phyloP scores from a whole-genome alignment of 2,113 vertebrate genomes.

The Campylomormyrus numenius region DNA sequence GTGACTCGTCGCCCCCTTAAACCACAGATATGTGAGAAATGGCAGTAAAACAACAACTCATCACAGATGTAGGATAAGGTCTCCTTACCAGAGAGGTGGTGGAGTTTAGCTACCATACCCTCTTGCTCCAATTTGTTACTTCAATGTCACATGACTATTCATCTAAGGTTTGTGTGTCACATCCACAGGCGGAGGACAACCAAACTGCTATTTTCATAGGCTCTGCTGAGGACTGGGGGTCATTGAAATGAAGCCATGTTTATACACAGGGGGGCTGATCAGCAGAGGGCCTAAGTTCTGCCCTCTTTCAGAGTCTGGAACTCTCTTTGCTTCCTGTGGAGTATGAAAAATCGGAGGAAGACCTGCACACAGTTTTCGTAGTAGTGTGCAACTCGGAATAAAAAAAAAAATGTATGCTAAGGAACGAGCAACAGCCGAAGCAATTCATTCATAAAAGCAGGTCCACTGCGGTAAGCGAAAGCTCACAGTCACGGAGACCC shows the following conservation, averaged over 20 bases:
- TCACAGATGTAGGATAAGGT: neutral
- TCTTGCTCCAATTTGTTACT: neutral
- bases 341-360: neutral
- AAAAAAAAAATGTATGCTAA: neutral
- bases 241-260: neutral
- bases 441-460: neutral
- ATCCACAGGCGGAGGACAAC: neutral
- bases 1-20: neutral
- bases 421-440: neutral
- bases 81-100: neutral
- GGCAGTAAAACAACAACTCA: neutral
- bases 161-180: conserved; percentile 3
- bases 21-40: neutral
- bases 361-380: neutral
- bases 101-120: neutral
- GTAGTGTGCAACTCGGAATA: neutral
- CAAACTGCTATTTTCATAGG: neutral
- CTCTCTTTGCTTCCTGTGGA: neutral
- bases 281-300: neutral
- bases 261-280: neutral
- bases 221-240: neutral
- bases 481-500: neutral
- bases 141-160: neutral
- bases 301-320: neutral
- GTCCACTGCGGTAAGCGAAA: neutral